These are phyloP conservation scores for Drosophila austrosaltans DNA, from an alignment of 2,888 invertebrate species.

Conservation along the genomic window DNA sequence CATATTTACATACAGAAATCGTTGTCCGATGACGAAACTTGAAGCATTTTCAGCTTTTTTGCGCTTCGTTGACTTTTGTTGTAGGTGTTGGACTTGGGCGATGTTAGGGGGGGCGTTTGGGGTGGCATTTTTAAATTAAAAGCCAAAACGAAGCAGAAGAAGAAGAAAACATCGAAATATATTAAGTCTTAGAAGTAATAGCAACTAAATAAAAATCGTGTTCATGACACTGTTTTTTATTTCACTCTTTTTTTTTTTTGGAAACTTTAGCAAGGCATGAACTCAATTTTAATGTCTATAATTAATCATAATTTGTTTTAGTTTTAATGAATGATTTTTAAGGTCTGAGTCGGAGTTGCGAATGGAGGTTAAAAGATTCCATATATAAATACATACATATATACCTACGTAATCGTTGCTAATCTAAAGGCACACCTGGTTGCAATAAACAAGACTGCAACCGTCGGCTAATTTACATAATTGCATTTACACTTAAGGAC, in stretches of 20 bases:
- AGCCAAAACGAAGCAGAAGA: constrained; percentile 53
- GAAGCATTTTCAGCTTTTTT: constrained; percentile 77
- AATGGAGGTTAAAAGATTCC: background rate
- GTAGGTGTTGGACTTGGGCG: constrained; percentile 60
- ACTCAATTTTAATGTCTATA: constrained; percentile 73
- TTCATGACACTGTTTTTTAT: constrained; percentile 75
- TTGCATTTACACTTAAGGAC: constrained; percentile 43
- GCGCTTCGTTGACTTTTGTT: constrained; percentile 75
- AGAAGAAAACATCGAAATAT: constrained; percentile 44
- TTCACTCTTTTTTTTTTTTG: constrained; percentile 48
- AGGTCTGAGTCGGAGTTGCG: constrained; percentile 24
- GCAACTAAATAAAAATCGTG: constrained; percentile 32
- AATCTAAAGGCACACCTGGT: constrained; percentile 62
- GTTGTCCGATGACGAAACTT: constrained; percentile 76
- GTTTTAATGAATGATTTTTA: constrained; percentile 53
- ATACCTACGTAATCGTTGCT: constrained; percentile 17
- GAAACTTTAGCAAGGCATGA: constrained; percentile 67
- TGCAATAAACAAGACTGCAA: constrained; percentile 44
- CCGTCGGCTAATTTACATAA: constrained; percentile 60
- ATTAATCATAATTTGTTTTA: constrained; percentile 77
- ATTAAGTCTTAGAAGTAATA: constrained; percentile 60
- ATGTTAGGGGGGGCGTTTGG: constrained; percentile 3
- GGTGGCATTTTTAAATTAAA: constrained; percentile 62
- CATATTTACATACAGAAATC: constrained; percentile 39
- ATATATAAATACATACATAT: background rate